Evolutionary conservation across 2,888 invertebrate species (phyloP).

Genomic region (Toxonevra muliebris): DNA sequence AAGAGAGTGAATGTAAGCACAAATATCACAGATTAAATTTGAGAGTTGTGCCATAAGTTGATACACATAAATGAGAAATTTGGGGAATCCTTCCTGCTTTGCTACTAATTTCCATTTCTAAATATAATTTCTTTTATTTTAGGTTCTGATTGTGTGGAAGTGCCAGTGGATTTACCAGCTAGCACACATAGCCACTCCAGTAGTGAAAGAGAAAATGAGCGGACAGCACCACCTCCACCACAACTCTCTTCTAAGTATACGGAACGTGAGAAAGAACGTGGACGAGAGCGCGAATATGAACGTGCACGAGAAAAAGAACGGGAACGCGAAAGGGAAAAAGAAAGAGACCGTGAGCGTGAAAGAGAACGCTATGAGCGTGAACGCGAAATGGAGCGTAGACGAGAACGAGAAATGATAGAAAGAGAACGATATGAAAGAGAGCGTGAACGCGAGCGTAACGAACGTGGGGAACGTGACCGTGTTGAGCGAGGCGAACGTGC

Average conservation of each 20-base stretch:
- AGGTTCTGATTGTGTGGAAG: slow-evolving; percentile 66
- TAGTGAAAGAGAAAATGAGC: slow-evolving; percentile 31
- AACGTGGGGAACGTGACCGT: slow-evolving; percentile 32
- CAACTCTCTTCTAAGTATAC: slow-evolving; percentile 49
- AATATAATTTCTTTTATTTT: slow-evolving; percentile 43
- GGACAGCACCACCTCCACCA: slow-evolving; percentile 54
- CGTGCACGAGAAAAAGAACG: slow-evolving; percentile 41
- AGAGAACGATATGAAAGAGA: slow-evolving; percentile 33
- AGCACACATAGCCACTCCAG: slow-evolving; percentile 32
- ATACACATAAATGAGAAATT: too few relatives aligned
- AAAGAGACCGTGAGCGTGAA: slow-evolving; percentile 37
- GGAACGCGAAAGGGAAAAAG: slow-evolving; percentile 32
- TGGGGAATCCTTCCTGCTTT: too few relatives aligned
- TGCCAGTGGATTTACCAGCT: slow-evolving; percentile 55
- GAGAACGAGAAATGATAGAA: slow-evolving; percentile 37
- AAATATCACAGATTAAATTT: background rate
- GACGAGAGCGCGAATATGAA: slow-evolving; percentile 41
- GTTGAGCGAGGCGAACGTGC: slow-evolving; percentile 31
- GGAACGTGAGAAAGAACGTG: slow-evolving; percentile 35
- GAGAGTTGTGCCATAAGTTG: background rate
- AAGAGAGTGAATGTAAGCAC: background rate
- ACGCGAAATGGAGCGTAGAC: slow-evolving; percentile 33
- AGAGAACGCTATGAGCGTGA: slow-evolving; percentile 32
- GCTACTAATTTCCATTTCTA: too few relatives aligned
- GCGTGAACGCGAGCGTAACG: slow-evolving; percentile 34